A percentile compares a stretch with the other conserved stretches of the same genome.
phyloP scores from a whole-genome alignment of 35 echinoderm and acorn worm species.

The Apostichopus japonicus region DNA sequence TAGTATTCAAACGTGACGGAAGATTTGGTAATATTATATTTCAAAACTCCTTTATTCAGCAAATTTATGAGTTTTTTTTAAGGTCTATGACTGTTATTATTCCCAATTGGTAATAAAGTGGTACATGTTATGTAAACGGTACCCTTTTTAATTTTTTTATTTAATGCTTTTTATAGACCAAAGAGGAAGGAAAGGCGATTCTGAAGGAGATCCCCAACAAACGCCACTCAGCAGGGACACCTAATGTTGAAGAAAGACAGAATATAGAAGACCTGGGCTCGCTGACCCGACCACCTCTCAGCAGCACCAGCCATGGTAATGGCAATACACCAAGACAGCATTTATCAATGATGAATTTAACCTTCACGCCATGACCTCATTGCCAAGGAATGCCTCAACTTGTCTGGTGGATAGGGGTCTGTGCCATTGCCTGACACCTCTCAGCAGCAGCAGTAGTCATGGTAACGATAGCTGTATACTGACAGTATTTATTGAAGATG shows the following conservation, averaged over 20 bases:
- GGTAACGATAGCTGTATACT: conserved; percentile 11
- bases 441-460: conserved; percentile 35
- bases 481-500: conserved; percentile 72
- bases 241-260: conserved; percentile 22
- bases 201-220: conserved; percentile 81
- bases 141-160: not conserved
- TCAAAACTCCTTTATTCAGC: too few relatives aligned
- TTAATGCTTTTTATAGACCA: conserved; percentile 69
- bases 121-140: too few relatives aligned
- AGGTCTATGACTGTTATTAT: too few relatives aligned
- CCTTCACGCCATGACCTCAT: conserved; percentile 70
- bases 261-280: conserved; percentile 70
- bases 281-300: conserved; percentile 63
- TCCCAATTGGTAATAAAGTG: too few relatives aligned
- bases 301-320: conserved; percentile 49
- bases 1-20: too few relatives aligned
- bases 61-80: too few relatives aligned
- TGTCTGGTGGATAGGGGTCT: too few relatives aligned
- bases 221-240: conserved; percentile 67
- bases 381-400: too few relatives aligned
- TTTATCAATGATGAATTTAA: conserved; percentile 81
- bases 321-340: conserved; percentile 55
- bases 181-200: conserved; percentile 96
- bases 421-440: not conserved
- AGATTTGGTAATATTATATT: too few relatives aligned